Percentiles rank a stretch among this genome's conserved stretches.
These are phyloP conservation scores for Yponomeuta evonymella DNA, from an alignment of 2,888 invertebrate genomes.

Conservation along the genomic window DNA sequence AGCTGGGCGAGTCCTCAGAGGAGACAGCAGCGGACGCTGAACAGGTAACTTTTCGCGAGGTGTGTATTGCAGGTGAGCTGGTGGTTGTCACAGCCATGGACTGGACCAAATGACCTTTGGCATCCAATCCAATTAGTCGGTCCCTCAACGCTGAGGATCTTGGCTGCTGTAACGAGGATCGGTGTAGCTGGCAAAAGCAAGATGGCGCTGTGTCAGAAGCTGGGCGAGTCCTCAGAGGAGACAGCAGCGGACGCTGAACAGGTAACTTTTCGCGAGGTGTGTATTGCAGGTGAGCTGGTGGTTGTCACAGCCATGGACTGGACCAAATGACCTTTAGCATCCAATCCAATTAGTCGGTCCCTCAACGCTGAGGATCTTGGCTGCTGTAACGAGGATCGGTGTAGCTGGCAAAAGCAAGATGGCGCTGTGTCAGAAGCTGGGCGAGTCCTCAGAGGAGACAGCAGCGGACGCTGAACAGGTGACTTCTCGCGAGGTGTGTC, in stretches of 20 bases:
- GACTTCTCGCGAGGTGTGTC: conserved; percentile 91
- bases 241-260: conserved; percentile 83
- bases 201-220: conserved; percentile 90
- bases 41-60: conserved; percentile 87
- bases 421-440: conserved; percentile 88
- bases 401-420: conserved; percentile 97
- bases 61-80: conserved; percentile 76
- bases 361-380: too few relatives aligned
- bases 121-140: too few relatives aligned
- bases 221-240: conserved; percentile 81
- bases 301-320: too few relatives aligned
- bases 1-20: conserved; percentile 82
- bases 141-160: too few relatives aligned
- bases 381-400: conserved; percentile 27
- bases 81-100: too few relatives aligned
- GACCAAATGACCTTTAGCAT: too few relatives aligned
- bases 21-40: conserved; percentile 82
- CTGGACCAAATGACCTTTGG: too few relatives aligned
- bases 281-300: conserved; percentile 53
- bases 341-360: too few relatives aligned
- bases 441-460: conserved; percentile 81
- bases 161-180: too few relatives aligned
- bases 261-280: conserved; percentile 89
- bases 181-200: conserved; percentile 95
- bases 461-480: conserved; percentile 83